A percentile compares a stretch with the other conserved stretches of the same genome.
Evolutionary conservation across 2,888 invertebrate species (phyloP).

Genomic region (Pycnomerus fuliginosus): DNA sequence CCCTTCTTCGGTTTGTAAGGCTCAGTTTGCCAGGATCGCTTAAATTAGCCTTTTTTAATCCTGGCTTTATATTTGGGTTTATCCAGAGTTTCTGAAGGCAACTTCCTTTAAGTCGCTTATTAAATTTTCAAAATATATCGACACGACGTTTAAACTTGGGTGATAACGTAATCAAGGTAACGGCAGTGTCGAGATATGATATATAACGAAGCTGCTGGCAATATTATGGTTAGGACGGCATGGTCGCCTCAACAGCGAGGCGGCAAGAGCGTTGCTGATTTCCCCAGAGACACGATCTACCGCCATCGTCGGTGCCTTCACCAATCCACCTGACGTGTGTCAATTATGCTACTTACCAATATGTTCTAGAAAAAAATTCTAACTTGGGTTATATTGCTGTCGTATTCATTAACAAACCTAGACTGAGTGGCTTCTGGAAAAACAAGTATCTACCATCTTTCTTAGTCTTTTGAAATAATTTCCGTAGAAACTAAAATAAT

Average conservation of each 20-base stretch:
- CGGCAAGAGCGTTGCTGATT: conserved; percentile 7
- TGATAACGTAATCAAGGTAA: conserved; percentile 11
- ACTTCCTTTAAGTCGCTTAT: not conserved
- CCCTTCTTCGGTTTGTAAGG: too few relatives aligned
- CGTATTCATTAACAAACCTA: too few relatives aligned
- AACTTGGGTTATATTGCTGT: too few relatives aligned
- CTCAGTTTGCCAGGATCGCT: too few relatives aligned
- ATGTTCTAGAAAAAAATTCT: not conserved
- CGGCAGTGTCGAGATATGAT: conserved; percentile 1
- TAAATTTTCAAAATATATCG: conserved; percentile 5
- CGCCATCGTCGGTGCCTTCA: conserved; percentile 2
- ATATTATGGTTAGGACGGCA: not conserved
- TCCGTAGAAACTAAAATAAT: too few relatives aligned
- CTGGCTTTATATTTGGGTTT: not conserved
- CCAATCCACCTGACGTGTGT: conserved; percentile 12
- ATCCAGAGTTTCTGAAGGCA: not conserved
- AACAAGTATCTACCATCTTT: too few relatives aligned
- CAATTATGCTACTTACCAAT: conserved; percentile 9
- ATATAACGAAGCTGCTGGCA: not conserved
- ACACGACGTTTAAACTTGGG: conserved; percentile 1
- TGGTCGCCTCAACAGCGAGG: not conserved
- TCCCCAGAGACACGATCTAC: conserved; percentile 5
- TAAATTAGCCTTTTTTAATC: too few relatives aligned
- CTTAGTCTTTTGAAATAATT: too few relatives aligned
- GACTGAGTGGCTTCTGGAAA: too few relatives aligned